Percentiles rank a stretch among this genome's conserved stretches.
Evolutionary conservation across 1,140 invertebrate genomes (phyloP).

Genomic region (Eupristina koningsbergeri): DNA sequence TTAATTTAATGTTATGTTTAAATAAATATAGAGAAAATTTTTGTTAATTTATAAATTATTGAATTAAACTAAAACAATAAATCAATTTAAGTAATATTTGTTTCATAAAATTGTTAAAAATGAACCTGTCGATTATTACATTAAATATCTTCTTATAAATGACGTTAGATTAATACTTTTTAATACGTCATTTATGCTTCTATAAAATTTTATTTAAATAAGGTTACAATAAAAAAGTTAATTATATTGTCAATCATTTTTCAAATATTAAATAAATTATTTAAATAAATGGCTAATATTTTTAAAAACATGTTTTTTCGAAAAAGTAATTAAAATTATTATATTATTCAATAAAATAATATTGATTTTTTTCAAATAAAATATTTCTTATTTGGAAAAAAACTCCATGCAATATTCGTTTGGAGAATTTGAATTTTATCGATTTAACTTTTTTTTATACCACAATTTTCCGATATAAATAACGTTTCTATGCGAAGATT

Average conservation of each 20-base stretch:
- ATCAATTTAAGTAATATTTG: too few relatives aligned
- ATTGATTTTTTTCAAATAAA: too few relatives aligned
- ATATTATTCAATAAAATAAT: too few relatives aligned
- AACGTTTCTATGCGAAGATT: conserved; percentile 18
- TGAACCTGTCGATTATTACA: neutral
- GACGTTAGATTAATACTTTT: neutral
- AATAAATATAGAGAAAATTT: too few relatives aligned
- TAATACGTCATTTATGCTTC: neutral
- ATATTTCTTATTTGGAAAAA: too few relatives aligned
- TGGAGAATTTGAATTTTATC: conserved; percentile 8
- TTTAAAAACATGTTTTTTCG: too few relatives aligned
- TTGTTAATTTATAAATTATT: too few relatives aligned
- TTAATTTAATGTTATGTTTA: too few relatives aligned
- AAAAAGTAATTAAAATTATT: too few relatives aligned
- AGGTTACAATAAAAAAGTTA: neutral
- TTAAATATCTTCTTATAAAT: neutral
- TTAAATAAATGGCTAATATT: too few relatives aligned
- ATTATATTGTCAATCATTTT: neutral
- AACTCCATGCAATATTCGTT: neutral
- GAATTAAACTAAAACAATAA: too few relatives aligned
- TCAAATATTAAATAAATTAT: neutral
- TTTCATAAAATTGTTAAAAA: neutral
- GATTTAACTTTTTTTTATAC: conserved; percentile 50
- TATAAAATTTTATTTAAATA: neutral
- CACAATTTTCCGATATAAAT: conserved; percentile 49